Evolutionary conservation across 2,113 vertebrate species (phyloP).

Genomic region (Gobius niger): DNA sequence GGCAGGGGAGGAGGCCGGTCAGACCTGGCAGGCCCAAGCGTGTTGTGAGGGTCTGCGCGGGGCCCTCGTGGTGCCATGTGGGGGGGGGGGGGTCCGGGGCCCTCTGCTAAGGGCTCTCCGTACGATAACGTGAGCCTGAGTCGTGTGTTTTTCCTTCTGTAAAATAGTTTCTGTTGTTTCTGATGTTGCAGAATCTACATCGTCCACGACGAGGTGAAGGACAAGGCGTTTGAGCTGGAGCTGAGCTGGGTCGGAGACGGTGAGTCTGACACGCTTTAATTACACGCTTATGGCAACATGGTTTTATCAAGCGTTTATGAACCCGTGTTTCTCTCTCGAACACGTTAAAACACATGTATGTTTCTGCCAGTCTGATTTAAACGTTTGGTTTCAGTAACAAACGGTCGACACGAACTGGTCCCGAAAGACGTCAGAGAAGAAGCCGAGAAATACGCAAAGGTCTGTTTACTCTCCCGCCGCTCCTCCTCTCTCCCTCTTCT

Average conservation of each 20-base stretch:
- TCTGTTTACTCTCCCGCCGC: constrained; percentile 41
- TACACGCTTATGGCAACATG: too few species aligned
- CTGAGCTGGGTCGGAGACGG: constrained; percentile 99
- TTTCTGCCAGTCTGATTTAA: not conserved
- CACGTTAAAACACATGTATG: too few species aligned
- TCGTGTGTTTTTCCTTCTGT: too few species aligned
- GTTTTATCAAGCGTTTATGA: too few species aligned
- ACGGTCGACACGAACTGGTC: constrained; percentile 93
- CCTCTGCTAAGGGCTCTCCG: too few species aligned
- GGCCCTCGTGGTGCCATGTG: too few species aligned
- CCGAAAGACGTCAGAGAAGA: constrained; percentile 94
- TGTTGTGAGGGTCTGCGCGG: too few species aligned
- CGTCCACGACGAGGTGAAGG: constrained; percentile 98
- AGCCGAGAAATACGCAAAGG: constrained; percentile 98
- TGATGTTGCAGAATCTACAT: constrained; percentile 90
- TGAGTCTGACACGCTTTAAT: constrained; percentile 33
- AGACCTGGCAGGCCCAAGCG: too few species aligned
- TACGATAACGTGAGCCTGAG: too few species aligned
- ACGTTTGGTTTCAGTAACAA: constrained; percentile 81
- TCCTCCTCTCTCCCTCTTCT: not conserved
- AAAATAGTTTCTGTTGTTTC: not conserved
- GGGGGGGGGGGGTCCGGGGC: too few species aligned
- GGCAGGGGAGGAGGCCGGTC: too few species aligned
- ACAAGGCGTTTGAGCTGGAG: constrained; percentile 97
- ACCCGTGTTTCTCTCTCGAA: too few species aligned